phyloP scores from a whole-genome alignment of 1,140 invertebrate species.

The Drosophila carrolli region DNA sequence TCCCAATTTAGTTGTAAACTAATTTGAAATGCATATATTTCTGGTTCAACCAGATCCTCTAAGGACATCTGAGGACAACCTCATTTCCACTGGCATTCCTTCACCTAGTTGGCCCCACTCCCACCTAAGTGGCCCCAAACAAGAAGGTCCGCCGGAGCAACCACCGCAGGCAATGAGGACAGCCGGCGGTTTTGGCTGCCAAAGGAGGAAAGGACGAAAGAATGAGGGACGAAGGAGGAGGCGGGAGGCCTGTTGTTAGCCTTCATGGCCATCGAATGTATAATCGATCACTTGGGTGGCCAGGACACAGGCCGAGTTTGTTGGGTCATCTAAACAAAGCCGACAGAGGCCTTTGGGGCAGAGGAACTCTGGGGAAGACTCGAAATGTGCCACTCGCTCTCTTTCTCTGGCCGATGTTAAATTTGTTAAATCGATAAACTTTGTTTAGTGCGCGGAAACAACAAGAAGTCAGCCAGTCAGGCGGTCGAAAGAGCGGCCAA shows the following conservation, averaged over 20 bases:
- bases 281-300: conserved; percentile 77
- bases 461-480: conserved; percentile 50
- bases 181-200: conserved; percentile 36
- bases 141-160: conserved; percentile 21
- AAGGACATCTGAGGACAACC: neutral
- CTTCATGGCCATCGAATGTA: conserved; percentile 81
- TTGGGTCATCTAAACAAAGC: conserved; percentile 82
- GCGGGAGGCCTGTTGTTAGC: conserved; percentile 58
- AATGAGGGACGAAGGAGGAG: no score
- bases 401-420: conserved; percentile 53
- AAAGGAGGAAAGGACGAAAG: conserved; percentile 3
- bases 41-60: neutral
- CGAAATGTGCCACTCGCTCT: conserved; percentile 71
- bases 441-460: conserved; percentile 80
- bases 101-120: conserved; percentile 16
- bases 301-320: conserved; percentile 66
- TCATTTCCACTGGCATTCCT: neutral
- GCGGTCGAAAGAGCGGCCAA: conserved; percentile 45
- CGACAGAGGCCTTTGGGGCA: conserved; percentile 18
- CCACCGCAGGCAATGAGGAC: conserved; percentile 61
- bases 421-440: conserved; percentile 83
- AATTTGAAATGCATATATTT: neutral
- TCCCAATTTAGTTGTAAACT: no score
- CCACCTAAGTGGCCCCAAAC: conserved; percentile 9
- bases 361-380: conserved; percentile 34